A percentile compares a stretch with the other conserved stretches of the same genome.
Conservation (phyloP, 2,113 vertebrate species). For the Rutilus rutilus region DNA sequence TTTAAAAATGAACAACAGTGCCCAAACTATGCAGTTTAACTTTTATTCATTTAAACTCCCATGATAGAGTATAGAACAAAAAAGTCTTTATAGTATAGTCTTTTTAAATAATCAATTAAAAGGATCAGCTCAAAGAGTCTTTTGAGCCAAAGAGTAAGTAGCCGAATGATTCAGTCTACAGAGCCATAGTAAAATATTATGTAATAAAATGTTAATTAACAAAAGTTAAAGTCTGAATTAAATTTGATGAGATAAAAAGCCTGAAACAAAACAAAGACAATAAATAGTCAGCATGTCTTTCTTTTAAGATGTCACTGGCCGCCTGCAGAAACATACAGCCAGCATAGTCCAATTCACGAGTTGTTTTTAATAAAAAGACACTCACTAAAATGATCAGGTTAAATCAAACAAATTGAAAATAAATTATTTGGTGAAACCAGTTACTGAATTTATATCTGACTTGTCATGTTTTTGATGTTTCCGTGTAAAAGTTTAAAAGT, state of each 20-base stretch:
- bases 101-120: neutral
- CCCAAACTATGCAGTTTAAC: neutral
- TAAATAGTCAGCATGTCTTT: neutral
- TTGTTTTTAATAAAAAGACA: neutral
- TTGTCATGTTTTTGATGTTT: neutral
- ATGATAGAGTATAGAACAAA: neutral
- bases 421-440: neutral
- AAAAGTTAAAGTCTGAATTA: no score
- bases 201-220: neutral
- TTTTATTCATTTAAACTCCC: neutral
- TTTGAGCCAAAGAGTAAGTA: neutral
- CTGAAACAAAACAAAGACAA: neutral
- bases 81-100: no score
- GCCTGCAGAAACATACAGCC: neutral
- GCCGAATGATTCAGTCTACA: neutral
- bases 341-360: neutral
- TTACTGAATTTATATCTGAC: neutral
- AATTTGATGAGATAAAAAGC: no score
- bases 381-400: neutral
- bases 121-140: no score
- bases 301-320: neutral
- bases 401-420: neutral
- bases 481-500: neutral
- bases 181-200: neutral
- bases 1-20: neutral